These are phyloP conservation scores for Rotaria sp. DNA, from an alignment of 2,888 invertebrate species.

Conservation along the genomic window DNA sequence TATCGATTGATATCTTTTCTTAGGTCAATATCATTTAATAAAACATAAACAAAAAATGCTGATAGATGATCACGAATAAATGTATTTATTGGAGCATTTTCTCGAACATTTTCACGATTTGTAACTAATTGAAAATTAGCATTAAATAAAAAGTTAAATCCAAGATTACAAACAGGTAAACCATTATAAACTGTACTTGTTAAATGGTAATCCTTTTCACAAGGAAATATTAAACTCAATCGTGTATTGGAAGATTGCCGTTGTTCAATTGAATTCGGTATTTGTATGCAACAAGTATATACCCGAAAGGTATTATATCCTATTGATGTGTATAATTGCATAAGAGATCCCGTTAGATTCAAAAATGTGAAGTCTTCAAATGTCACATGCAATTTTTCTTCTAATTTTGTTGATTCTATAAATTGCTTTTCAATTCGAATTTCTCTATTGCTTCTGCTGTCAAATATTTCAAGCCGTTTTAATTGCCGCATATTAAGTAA, in stretches of 20 bases:
- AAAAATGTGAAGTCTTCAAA: too few relatives aligned
- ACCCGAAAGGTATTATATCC: too few relatives aligned
- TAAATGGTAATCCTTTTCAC: background rate
- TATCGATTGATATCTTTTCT: background rate
- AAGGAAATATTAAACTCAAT: conserved; percentile 18
- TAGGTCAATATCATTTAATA: background rate
- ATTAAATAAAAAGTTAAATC: conserved; percentile 33
- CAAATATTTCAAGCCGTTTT: background rate
- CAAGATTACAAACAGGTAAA: conserved; percentile 31
- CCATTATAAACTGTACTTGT: background rate
- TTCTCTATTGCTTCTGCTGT: background rate
- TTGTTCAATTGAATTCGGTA: too few relatives aligned
- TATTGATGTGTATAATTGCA: too few relatives aligned
- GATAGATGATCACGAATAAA: conserved; percentile 29
- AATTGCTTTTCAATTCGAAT: background rate
- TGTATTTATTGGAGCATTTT: conserved; percentile 3
- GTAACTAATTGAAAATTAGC: conserved; percentile 29
- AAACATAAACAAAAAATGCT: conserved; percentile 27
- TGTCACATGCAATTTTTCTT: background rate
- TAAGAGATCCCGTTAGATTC: too few relatives aligned
- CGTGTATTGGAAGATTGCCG: too few relatives aligned
- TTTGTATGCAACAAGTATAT: too few relatives aligned
- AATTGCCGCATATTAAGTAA: background rate
- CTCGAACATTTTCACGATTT: conserved; percentile 24
- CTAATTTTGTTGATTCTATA: background rate